Base-by-base conservation (phyloP, 2,797 vertebrate species). In the Chromis chromis region DNA sequence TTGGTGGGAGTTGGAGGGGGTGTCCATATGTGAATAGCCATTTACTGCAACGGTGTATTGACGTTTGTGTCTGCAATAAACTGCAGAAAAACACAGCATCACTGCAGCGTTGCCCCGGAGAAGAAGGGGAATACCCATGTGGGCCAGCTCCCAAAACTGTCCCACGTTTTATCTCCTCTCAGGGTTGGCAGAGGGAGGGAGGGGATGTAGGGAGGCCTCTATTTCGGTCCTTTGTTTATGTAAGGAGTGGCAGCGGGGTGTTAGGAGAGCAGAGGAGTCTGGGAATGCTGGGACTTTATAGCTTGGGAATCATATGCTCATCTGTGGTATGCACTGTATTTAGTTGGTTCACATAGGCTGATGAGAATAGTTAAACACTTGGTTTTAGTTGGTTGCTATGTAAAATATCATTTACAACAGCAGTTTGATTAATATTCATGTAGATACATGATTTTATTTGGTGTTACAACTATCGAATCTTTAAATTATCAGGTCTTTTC, bases 141-240 rank as follows among this genome's bases (percentile, higher is more conserved):
- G 58, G 73, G 27, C 48, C 71, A 1, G 75, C 27, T 86, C 67
- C 61, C 52, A 84, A 76, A 82, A 82, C 78, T 63, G 56, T 80
- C 79, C 82, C 62, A 62, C 33, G 80, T 69, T 88, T 87, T 89
- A 87, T 87, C 86, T 89, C 40, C 60, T 76, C 58, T 69, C 6
- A 16, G 52, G 11, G 53, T 8, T 14, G 13, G 28, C 69, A 58
- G 22, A 22, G 39, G 25, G 74, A 8, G 46, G 49, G 68, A 50
- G 24, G 64, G 61, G 46, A 19, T 11, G 55, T 2, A 36, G 65
- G 70, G 81, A 81, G 81, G 82, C 67, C 78, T 88, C 86, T 92
- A 88, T 91, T 91, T 89, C 40, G 6, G 89, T 88, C 83, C 73
- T 83, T 88, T 91, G 90, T 93, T 92, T 90, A 91, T 90, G 82